phyloP scores from a whole-genome alignment of 2,797 vertebrate species.

The Tamandua tetradactyla region DNA sequence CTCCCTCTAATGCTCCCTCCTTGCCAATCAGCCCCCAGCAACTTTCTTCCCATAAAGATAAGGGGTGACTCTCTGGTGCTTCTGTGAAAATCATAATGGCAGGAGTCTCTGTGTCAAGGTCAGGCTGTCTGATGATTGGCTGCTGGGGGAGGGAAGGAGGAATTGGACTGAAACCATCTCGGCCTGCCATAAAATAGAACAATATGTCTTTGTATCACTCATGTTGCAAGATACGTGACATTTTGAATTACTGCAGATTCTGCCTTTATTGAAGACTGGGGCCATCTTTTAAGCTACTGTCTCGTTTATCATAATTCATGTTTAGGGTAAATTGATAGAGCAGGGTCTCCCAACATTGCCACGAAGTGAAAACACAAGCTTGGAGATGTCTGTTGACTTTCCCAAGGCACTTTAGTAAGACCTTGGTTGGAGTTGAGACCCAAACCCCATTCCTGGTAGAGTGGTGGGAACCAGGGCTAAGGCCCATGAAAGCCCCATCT shows the following conservation, averaged over 20 bases:
- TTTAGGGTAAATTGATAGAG: not conserved
- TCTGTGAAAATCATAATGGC: constrained; percentile 32
- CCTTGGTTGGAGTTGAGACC: not conserved
- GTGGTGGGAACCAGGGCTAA: not conserved
- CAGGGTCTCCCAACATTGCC: not conserved
- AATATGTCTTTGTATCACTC: constrained; percentile 16
- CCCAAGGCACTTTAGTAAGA: not conserved
- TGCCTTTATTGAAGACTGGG: not conserved
- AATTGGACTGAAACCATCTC: not conserved
- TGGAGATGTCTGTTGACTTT: not conserved
- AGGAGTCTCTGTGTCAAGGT: constrained; percentile 41
- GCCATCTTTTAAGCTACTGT: not conserved
- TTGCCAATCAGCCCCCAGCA: constrained; percentile 31
- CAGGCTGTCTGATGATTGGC: not conserved
- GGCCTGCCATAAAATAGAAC: not conserved
- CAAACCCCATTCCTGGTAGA: not conserved
- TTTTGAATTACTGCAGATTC: not conserved
- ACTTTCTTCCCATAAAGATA: constrained; percentile 64
- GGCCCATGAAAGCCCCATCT: not conserved
- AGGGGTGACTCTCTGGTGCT: constrained; percentile 26
- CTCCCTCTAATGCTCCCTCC: not conserved
- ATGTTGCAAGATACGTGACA: not conserved
- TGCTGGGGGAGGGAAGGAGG: not conserved
- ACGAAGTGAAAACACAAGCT: not conserved
- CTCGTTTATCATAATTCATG: not conserved